Base-by-base conservation (phyloP, 1,140 invertebrate species). In the Myzus persicae region DNA sequence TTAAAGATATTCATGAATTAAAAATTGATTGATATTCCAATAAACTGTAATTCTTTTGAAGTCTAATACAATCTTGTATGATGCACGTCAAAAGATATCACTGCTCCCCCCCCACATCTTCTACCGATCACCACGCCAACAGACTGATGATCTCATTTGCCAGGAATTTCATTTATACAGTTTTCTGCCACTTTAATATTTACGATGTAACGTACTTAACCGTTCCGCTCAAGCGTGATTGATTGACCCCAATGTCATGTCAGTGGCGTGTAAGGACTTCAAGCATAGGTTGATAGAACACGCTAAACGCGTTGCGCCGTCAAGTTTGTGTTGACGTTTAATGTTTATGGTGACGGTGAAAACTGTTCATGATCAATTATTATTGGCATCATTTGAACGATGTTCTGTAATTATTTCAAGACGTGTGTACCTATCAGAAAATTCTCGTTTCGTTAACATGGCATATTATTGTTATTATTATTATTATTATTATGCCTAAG, bases 141-240 rank as follows among this genome's bases (percentile, higher is more conserved):
- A 84, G 44, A 46, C 85, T 6, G 26, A 87, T 6, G 14, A 87
- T 31, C 40, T 87, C 85, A 36, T 88, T 88, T n/a, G 14, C 44
- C 31, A n/a, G n/a, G 31, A 88, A 46, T 88, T 88, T 46, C 84
- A n/a, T 44, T 46, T 90, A 90, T 22, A n/a, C 36, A 9, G 36
- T 51, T 90, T 90, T 54, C 20, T 18, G 87, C 87, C 24, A 20
- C 24, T 90, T 90, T 54, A 31, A 54, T 90, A 40, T 40, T 51
- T 90, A 90, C 88, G 88, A 38, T 38, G 88, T 40, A 54, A 40
- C 48, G 88, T 44, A 90, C 88, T 90, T 90, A 59, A 59, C 89
- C 51, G 18, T n/a, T 51, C 24, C 44, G 9, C 46, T 90, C 31
- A 9, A 31, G 22, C 89, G 51, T 90, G 89, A 90, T 90, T 90